Evolutionary conservation across 2,113 vertebrate species (phyloP), one percentile per base, ranked within the genome.

Genomic region (Isurus oxyrinchus): DNA sequence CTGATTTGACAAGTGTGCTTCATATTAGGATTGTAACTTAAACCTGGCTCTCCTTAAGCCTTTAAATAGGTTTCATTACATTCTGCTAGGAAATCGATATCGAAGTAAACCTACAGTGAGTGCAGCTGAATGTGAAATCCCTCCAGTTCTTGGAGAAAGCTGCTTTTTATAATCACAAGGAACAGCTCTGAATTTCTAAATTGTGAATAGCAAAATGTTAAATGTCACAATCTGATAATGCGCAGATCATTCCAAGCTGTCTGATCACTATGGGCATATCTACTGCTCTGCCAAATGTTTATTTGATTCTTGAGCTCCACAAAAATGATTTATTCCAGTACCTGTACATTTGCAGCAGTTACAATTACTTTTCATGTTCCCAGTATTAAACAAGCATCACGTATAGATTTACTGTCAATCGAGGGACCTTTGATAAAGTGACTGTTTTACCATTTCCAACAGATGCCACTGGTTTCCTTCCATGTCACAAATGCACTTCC

Each of bases 51-150:
- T 49, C 59, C 94, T 72, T 95, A 95, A 95, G 27, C 94, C 66
- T 72, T 95, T 76, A 95, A 95, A 95, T 95, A 95, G 94, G 94
- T 72, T 95, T 76, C 44, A 72, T 95, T 72, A 76, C 94, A 76
- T 76, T 72, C 94, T 72, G 66, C 67, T 72, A 72, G 94, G 67
- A 95, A 95, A 95, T 72, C 67, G 13, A 95, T 95, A 66, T 67
- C 61, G 23, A 44, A 31, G 66, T 55, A 95, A 95, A 72, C 63
- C 44, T 0, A 95, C 40, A 35, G 94, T 72, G 94, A 95, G 49
- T 72, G 94, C 8, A 27, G 49, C 94, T 95, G 66, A 31, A 95
- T 76, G 94, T 95, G 94, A 95, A 44, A 95, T 53, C 44, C 44
- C 11, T 55, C 40, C 67, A 72, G 40, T 76, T 72, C 67, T 21